Percentiles rank a stretch among this genome's conserved stretches.
Conservation (phyloP, 2,888 invertebrate species). For the Ferrisia virgata region DNA sequence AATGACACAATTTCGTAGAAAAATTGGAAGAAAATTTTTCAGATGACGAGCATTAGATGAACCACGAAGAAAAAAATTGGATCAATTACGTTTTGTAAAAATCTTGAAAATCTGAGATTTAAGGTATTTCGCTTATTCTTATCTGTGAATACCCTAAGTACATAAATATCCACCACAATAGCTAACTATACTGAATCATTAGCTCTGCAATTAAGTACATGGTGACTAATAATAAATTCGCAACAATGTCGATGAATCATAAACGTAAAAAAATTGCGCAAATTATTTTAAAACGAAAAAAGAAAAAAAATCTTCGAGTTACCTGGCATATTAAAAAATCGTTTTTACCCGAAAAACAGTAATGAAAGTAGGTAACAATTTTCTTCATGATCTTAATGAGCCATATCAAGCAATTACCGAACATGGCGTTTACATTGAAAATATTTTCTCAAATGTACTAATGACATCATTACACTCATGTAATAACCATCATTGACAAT, state of each 20-base stretch:
- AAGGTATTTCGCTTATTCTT: too few relatives aligned
- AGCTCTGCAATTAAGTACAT: background rate
- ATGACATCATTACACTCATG: constrained; percentile 28
- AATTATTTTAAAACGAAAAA: background rate
- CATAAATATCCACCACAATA: too few relatives aligned
- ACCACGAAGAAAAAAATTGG: too few relatives aligned
- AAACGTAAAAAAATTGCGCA: background rate
- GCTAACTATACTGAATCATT: too few relatives aligned
- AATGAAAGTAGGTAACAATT: background rate
- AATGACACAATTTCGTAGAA: too few relatives aligned
- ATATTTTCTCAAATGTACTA: constrained; percentile 5
- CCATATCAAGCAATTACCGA: constrained; percentile 6
- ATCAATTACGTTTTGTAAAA: too few relatives aligned
- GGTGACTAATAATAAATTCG: background rate
- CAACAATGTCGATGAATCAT: background rate
- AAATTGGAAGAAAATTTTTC: too few relatives aligned
- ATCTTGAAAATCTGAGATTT: too few relatives aligned
- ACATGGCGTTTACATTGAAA: constrained; percentile 5
- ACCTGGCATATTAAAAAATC: background rate
- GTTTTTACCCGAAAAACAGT: background rate
- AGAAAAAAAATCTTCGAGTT: background rate
- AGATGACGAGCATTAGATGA: too few relatives aligned
- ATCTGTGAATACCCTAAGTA: too few relatives aligned
- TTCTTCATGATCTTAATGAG: constrained; percentile 21
- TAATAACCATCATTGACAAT: constrained; percentile 27